phyloP scores from a whole-genome alignment of 2,888 invertebrate genomes.

The Thera obeliscata region DNA sequence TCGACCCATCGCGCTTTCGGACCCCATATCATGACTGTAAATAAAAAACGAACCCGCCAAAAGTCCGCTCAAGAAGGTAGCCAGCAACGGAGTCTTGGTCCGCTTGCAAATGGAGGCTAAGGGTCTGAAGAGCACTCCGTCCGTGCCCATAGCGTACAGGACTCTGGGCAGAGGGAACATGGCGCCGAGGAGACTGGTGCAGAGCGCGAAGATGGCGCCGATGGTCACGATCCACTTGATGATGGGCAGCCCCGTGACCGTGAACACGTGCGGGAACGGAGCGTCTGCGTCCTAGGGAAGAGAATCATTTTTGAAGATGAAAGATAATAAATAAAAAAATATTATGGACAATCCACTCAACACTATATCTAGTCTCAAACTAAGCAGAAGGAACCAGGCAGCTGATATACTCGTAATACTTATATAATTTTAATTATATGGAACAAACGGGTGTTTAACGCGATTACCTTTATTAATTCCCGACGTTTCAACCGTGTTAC shows the following conservation, averaged over 20 bases:
- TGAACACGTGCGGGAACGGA: slow-evolving; percentile 94
- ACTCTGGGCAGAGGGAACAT: slow-evolving; percentile 95
- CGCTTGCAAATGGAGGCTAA: slow-evolving; percentile 88
- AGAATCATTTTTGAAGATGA: no score
- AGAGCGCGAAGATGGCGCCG: slow-evolving; percentile 96
- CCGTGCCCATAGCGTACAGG: slow-evolving; percentile 95
- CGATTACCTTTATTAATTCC: no score
- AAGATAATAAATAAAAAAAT: no score
- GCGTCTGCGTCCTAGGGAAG: slow-evolving; percentile 88
- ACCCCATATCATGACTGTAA: not conserved
- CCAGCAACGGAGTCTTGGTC: slow-evolving; percentile 92
- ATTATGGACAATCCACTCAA: no score
- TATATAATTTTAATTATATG: no score
- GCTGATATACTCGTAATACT: no score
- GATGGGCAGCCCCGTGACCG: slow-evolving; percentile 88
- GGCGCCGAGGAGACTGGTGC: slow-evolving; percentile 93
- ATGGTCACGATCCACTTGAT: slow-evolving; percentile 95
- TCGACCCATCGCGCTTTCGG: no score
- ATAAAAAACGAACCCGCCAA: slow-evolving; percentile 85
- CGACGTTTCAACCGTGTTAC: no score
- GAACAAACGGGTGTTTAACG: no score
- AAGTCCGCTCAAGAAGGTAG: slow-evolving; percentile 90
- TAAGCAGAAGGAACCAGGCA: no score
- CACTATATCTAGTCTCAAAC: no score
- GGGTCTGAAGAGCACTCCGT: slow-evolving; percentile 92